Evolutionary conservation across 2,797 vertebrate species (phyloP).

Genomic region (Myotis planiceps): DNA sequence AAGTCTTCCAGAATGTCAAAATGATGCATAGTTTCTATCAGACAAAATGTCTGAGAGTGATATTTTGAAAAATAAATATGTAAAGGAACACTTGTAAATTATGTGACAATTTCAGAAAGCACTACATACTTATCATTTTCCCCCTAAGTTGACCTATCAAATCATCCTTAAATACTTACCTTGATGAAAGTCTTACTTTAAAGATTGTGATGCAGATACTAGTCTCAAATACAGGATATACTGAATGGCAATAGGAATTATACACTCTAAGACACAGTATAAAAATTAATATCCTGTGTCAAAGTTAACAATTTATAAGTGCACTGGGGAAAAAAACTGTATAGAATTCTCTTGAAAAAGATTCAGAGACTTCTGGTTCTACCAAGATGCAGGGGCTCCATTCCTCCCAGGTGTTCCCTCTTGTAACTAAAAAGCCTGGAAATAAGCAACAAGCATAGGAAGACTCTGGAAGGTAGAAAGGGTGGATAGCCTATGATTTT

Average conservation of each 20-base stretch:
- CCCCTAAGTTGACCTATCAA: constrained; percentile 5
- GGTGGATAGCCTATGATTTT: not conserved
- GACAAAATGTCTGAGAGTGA: constrained; percentile 10
- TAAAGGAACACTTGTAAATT: constrained; percentile 57
- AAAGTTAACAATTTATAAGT: constrained; percentile 16
- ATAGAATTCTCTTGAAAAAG: not conserved
- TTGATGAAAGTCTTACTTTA: constrained; percentile 43
- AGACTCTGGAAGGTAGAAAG: not conserved
- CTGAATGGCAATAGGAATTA: constrained; percentile 28
- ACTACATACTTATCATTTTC: not conserved
- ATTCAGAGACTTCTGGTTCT: not conserved
- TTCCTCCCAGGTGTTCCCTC: not conserved
- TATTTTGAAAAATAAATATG: constrained; percentile 52
- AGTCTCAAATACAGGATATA: not conserved
- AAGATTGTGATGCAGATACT: not conserved
- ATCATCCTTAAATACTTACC: constrained; percentile 25
- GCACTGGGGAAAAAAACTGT: not conserved
- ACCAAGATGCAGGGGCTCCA: not conserved
- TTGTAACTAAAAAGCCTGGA: not conserved
- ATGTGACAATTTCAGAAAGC: constrained; percentile 45
- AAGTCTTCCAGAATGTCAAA: constrained; percentile 43
- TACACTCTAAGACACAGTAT: not conserved
- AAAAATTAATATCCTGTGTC: not conserved
- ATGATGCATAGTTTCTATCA: not conserved
- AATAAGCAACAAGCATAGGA: not conserved